Evolutionary conservation across 2,888 invertebrate species (phyloP).

Genomic region (Prosopocoilus inquinatus): DNA sequence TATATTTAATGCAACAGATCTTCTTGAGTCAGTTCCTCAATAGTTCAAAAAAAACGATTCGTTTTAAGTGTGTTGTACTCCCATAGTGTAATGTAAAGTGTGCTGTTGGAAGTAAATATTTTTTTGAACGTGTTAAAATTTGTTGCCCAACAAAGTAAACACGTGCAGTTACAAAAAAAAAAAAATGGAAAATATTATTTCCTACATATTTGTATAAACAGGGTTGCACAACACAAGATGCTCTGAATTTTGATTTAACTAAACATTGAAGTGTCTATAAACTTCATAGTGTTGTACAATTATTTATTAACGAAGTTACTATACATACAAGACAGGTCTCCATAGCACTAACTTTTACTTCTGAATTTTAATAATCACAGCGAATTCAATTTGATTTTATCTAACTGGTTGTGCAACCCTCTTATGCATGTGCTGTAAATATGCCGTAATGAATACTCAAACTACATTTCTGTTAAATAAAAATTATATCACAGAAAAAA

Average conservation of each 20-base stretch:
- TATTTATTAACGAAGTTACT: neutral
- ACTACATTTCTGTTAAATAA: too few species aligned
- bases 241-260: conserved; percentile 7
- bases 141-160: neutral
- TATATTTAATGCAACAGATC: neutral
- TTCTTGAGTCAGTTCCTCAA: too few species aligned
- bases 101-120: neutral
- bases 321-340: conserved; percentile 14
- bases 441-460: too few species aligned
- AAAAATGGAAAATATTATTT: neutral
- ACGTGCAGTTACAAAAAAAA: neutral
- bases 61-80: neutral
- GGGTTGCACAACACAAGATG: conserved; percentile 17
- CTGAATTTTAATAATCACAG: too few species aligned
- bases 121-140: neutral
- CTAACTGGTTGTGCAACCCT: conserved; percentile 16
- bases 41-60: neutral
- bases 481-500: neutral
- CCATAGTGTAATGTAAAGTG: neutral
- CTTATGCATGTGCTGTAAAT: neutral
- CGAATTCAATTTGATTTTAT: too few species aligned
- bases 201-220: too few species aligned
- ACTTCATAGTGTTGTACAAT: neutral
- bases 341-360: neutral
- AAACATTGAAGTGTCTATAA: conserved; percentile 5